Evolutionary conservation across 2,888 invertebrate genomes (phyloP).

Genomic region (Habroteleia sp.): DNA sequence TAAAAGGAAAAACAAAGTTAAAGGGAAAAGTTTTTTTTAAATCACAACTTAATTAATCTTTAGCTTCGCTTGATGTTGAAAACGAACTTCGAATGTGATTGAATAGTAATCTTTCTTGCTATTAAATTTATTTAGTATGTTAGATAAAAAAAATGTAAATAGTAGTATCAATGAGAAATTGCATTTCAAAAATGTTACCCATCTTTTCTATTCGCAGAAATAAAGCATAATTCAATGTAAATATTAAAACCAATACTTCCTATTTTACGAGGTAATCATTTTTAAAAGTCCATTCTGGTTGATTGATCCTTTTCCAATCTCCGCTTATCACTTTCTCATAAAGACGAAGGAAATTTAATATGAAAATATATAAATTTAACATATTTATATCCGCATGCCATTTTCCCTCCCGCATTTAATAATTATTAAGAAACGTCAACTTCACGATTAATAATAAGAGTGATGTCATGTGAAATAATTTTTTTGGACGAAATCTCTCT

Average conservation of each 20-base stretch:
- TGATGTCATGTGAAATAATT: background rate
- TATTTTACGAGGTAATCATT: constrained; percentile 16
- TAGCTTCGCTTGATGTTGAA: no score
- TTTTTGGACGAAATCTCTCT: constrained; percentile 4
- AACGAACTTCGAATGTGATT: no score
- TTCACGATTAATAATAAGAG: constrained; percentile 22
- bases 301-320: constrained; percentile 47
- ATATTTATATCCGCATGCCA: constrained; percentile 13
- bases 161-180: no score
- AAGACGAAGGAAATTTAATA: constrained; percentile 20
- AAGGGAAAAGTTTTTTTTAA: no score
- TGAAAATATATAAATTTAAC: constrained; percentile 29
- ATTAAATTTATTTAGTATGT: no score
- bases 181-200: no score
- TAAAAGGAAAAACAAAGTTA: no score
- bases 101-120: no score
- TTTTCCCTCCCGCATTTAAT: constrained; percentile 14
- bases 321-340: constrained; percentile 30
- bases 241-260: constrained; percentile 4
- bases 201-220: no score
- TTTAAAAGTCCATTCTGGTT: constrained; percentile 30
- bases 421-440: constrained; percentile 1
- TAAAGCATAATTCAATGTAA: constrained; percentile 11
- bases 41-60: no score
- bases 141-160: no score